Conservation (phyloP, 2,888 invertebrate genomes). For the Opisthograptis luteolata region DNA sequence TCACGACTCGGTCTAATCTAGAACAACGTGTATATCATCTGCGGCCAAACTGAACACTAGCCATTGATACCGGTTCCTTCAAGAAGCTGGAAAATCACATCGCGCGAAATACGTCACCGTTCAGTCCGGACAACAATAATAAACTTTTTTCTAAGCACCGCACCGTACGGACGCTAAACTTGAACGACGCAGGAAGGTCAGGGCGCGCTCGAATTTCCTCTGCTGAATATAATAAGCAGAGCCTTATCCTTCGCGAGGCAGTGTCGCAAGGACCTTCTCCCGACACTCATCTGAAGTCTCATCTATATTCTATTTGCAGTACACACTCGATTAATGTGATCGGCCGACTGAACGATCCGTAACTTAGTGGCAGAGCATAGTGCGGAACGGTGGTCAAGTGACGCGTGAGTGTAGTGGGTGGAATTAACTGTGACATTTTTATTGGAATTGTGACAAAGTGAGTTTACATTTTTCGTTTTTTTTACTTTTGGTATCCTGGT, state of each 20-base stretch:
- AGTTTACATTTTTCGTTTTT: slow-evolving; percentile 6
- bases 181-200: slow-evolving; percentile 29
- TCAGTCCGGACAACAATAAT: background rate
- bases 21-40: no score
- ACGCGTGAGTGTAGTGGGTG: slow-evolving; percentile 20
- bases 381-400: slow-evolving; percentile 9
- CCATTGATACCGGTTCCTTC: background rate
- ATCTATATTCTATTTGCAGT: background rate
- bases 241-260: slow-evolving; percentile 29
- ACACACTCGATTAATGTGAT: background rate
- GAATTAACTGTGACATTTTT: slow-evolving; percentile 16
- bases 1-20: no score
- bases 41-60: background rate
- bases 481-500: background rate
- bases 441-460: slow-evolving; percentile 18
- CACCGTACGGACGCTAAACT: slow-evolving; percentile 4
- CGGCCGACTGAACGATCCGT: background rate
- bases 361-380: background rate
- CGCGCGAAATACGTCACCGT: background rate
- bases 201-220: slow-evolving; percentile 28
- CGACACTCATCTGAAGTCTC: slow-evolving; percentile 20
- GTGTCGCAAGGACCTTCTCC: slow-evolving; percentile 36
- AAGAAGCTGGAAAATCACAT: background rate
- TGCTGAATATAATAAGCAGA: slow-evolving; percentile 32
- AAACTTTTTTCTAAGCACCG: background rate